Percentiles rank a stretch among this genome's conserved stretches.
These are phyloP conservation scores for Zaprionus ornatus DNA, from an alignment of 1,140 invertebrate genomes.

Conservation along the genomic window DNA sequence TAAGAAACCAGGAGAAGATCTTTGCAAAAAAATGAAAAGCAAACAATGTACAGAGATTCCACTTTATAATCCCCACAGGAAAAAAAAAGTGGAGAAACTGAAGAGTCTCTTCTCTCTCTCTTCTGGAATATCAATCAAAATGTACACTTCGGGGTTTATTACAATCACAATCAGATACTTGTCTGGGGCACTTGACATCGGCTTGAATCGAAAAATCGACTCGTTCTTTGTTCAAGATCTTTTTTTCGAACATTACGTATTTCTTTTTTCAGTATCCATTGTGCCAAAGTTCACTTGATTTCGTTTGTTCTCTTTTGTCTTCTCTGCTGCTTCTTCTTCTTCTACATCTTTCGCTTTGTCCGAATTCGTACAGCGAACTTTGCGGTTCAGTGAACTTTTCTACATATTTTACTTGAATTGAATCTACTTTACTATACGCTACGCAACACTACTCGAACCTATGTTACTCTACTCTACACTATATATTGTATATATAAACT, in stretches of 20 bases:
- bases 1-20: not conserved
- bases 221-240: constrained; percentile 29
- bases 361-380: constrained; percentile 50
- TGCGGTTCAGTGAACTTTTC: constrained; percentile 62
- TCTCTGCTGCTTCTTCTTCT: constrained; percentile 9
- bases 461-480: too few species aligned
- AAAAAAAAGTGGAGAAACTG: not conserved
- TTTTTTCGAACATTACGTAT: constrained; percentile 12
- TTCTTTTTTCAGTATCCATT: constrained; percentile 23
- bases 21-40: not conserved
- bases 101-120: not conserved
- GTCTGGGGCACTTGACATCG: not conserved
- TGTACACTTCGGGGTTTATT: not conserved
- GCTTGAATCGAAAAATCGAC: not conserved
- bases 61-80: not conserved
- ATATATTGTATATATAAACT: too few species aligned
- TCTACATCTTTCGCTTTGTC: constrained; percentile 12
- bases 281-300: constrained; percentile 45
- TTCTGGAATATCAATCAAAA: constrained; percentile 3
- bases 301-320: constrained; percentile 11
- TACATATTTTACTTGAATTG: constrained; percentile 7
- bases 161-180: not conserved
- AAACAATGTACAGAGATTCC: not conserved
- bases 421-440: constrained; percentile 8
- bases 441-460: not conserved